Evolutionary conservation across 2,797 vertebrate species (phyloP).

Genomic region (Acrossocheilus fasciatus): DNA sequence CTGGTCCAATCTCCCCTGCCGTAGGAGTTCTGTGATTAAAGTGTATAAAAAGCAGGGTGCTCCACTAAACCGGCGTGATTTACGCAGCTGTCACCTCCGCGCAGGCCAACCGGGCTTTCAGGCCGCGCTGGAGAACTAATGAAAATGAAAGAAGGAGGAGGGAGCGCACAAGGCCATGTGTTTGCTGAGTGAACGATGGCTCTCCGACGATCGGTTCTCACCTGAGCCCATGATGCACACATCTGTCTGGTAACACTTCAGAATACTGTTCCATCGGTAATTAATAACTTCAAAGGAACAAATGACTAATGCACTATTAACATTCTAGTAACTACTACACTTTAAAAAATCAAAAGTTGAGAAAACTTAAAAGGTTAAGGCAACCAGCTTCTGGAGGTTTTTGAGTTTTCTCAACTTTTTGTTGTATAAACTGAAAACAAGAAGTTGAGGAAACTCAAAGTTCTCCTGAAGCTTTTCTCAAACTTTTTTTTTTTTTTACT

Average conservation of each 20-base stretch:
- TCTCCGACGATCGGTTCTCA: constrained; percentile 63
- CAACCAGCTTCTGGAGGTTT: too few relatives aligned
- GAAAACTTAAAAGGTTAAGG: too few relatives aligned
- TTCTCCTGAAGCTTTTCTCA: too few relatives aligned
- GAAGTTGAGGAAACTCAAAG: too few relatives aligned
- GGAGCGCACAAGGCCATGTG: constrained; percentile 38
- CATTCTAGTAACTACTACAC: too few relatives aligned
- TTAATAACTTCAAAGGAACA: too few relatives aligned
- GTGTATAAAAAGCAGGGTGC: constrained; percentile 79
- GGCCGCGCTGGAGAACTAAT: constrained; percentile 78
- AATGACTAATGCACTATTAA: too few relatives aligned
- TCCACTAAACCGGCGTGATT: constrained; percentile 83
- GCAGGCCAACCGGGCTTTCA: constrained; percentile 79
- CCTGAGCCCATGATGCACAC: constrained; percentile 76
- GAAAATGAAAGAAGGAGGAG: constrained; percentile 78
- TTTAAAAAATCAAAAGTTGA: too few relatives aligned
- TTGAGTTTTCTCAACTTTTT: too few relatives aligned
- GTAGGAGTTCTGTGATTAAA: constrained; percentile 84
- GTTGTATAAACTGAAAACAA: too few relatives aligned
- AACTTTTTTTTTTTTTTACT: too few relatives aligned
- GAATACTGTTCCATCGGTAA: too few relatives aligned
- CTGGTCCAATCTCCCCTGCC: constrained; percentile 77
- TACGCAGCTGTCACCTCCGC: constrained; percentile 81
- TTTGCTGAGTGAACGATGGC: not conserved
- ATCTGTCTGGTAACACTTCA: constrained; percentile 50